These are phyloP conservation scores for Manis javanica DNA, from an alignment of 2,797 vertebrate species.

Conservation along the genomic window DNA sequence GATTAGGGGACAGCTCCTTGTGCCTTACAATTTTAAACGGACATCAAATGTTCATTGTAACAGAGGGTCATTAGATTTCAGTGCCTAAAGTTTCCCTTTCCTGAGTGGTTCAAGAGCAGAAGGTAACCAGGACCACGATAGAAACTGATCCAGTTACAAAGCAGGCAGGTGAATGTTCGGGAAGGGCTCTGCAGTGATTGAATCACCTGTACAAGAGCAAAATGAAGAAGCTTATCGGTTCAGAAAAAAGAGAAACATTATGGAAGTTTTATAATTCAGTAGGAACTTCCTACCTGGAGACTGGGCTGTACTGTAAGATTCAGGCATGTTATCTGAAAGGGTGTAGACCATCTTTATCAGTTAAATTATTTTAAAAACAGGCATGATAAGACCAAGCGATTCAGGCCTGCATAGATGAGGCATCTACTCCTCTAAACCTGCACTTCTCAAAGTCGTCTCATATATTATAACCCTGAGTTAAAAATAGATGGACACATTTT, in stretches of 20 bases:
- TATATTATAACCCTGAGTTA: background rate
- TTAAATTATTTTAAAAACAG: slow-evolving; percentile 80
- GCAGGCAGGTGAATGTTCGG: background rate
- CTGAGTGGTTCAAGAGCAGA: background rate
- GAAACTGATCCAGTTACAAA: background rate
- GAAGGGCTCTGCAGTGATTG: background rate
- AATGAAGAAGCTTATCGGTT: background rate
- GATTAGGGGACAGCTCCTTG: background rate
- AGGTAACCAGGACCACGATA: background rate
- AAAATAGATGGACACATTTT: background rate
- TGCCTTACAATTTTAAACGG: background rate
- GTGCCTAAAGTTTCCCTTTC: background rate
- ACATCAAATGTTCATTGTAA: background rate
- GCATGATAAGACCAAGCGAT: slow-evolving; percentile 24
- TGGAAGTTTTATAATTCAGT: background rate
- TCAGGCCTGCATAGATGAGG: background rate
- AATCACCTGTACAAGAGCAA: background rate
- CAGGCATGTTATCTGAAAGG: slow-evolving; percentile 29
- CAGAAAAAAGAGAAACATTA: background rate
- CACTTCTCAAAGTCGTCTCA: background rate
- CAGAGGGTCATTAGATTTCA: background rate
- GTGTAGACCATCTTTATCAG: slow-evolving; percentile 55
- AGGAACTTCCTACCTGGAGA: background rate
- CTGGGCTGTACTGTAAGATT: background rate
- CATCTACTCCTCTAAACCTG: background rate